Percentiles rank a stretch among this genome's conserved stretches.
phyloP scores from a whole-genome alignment of 2,888 invertebrate genomes.

The Prenolepis imparis region DNA sequence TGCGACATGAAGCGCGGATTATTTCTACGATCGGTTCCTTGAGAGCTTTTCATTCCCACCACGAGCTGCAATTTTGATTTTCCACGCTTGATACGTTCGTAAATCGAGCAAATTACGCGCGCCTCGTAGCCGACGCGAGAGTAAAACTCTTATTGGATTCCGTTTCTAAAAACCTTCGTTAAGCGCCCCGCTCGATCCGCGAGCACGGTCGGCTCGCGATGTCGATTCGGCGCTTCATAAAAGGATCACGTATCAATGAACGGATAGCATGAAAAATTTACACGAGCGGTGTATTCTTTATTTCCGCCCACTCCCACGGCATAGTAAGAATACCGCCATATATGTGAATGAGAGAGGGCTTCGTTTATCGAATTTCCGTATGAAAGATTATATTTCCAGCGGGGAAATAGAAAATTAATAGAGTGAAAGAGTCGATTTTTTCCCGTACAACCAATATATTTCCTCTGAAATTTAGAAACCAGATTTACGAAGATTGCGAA shows the following conservation, averaged over 20 bases:
- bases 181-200: constrained; percentile 47
- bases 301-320: constrained; percentile 7
- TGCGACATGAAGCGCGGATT: constrained; percentile 14
- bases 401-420: constrained; percentile 3
- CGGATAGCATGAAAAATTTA: constrained; percentile 47
- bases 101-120: constrained; percentile 54
- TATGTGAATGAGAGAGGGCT: constrained; percentile 9
- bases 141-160: constrained; percentile 54
- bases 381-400: constrained; percentile 14
- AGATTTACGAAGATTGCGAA: not conserved
- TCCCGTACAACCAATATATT: not conserved
- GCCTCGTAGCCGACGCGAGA: constrained; percentile 11
- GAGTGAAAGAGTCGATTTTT: not conserved
- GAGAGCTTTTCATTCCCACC: constrained; percentile 39
- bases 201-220: constrained; percentile 34
- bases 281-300: constrained; percentile 40
- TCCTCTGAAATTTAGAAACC: not conserved
- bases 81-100: constrained; percentile 55
- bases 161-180: constrained; percentile 56
- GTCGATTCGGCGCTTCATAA: constrained; percentile 55
- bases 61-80: constrained; percentile 53
- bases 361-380: constrained; percentile 22
- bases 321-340: constrained; percentile 22
- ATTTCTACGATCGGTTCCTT: constrained; percentile 21
- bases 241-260: constrained; percentile 54